Evolutionary conservation across 2,113 vertebrate genomes (phyloP).

Genomic region (Morone saxatilis): DNA sequence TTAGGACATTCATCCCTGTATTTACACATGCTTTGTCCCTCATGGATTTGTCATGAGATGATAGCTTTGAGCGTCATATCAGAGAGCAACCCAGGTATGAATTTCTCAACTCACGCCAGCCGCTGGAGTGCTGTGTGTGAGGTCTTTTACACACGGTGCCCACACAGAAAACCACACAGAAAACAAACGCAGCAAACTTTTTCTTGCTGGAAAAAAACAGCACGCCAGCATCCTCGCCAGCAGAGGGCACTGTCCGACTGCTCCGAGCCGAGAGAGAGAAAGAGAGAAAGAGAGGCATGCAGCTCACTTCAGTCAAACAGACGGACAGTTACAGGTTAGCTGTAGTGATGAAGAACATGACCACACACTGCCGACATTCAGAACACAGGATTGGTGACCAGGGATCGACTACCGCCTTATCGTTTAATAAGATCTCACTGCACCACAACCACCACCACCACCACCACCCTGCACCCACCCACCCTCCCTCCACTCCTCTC

Average conservation of each 20-base stretch:
- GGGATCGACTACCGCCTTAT: constrained; percentile 59
- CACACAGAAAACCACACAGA: constrained; percentile 37
- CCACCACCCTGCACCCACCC: constrained; percentile 24
- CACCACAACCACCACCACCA: background rate
- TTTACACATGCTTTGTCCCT: constrained; percentile 12
- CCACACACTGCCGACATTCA: constrained; percentile 61
- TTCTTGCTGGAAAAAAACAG: background rate
- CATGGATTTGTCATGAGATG: constrained; percentile 16
- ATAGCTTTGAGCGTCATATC: constrained; percentile 20
- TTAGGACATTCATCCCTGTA: constrained; percentile 12
- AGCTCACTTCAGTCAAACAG: constrained; percentile 17
- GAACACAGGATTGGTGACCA: constrained; percentile 41
- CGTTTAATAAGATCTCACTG: constrained; percentile 49
- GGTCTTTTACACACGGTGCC: constrained; percentile 13
- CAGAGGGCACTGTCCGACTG: constrained; percentile 67
- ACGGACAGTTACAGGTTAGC: constrained; percentile 37
- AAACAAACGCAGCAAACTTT: constrained; percentile 5
- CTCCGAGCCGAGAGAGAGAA: background rate
- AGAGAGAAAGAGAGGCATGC: background rate
- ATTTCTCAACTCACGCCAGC: constrained; percentile 23
- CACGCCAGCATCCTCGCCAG: constrained; percentile 43
- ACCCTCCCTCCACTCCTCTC: constrained; percentile 25
- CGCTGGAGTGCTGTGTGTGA: background rate
- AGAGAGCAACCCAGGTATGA: constrained; percentile 16
- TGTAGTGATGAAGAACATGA: constrained; percentile 29